Evolutionary conservation across 2,797 vertebrate species (phyloP).

Genomic region (Enteromius fasciolatus): DNA sequence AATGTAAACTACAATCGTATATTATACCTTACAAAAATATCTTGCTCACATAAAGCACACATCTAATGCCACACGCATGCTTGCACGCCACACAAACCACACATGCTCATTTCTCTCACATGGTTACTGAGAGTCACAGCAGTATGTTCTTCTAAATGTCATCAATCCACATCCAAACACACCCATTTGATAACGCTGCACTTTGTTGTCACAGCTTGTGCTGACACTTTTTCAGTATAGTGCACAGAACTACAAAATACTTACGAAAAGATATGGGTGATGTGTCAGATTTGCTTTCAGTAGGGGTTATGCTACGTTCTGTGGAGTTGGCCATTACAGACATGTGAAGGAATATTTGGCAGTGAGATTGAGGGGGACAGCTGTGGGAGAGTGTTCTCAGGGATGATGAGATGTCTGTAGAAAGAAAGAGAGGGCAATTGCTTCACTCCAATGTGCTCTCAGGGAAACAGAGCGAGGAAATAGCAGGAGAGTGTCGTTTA

Average conservation of each 20-base stretch:
- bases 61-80: background rate
- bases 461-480: constrained; percentile 48
- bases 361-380: constrained; percentile 58
- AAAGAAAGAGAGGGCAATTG: constrained; percentile 44
- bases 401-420: constrained; percentile 53
- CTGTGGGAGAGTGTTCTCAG: constrained; percentile 53
- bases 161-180: constrained; percentile 16
- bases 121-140: background rate
- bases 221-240: constrained; percentile 11
- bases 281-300: background rate
- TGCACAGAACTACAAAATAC: constrained; percentile 40
- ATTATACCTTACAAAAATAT: background rate
- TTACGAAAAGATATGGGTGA: constrained; percentile 26
- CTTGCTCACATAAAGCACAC: background rate
- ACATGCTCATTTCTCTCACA: constrained; percentile 6
- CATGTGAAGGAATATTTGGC: constrained; percentile 42
- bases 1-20: background rate
- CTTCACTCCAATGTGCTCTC: constrained; percentile 52
- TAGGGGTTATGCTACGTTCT: constrained; percentile 13
- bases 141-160: background rate
- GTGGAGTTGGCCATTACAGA: constrained; percentile 37
- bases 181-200: constrained; percentile 2
- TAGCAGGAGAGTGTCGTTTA: constrained; percentile 2
- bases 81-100: constrained; percentile 2
- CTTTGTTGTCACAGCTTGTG: background rate